A percentile compares a stretch with the other conserved stretches of the same genome.
Conservation (phyloP, 2,113 vertebrate genomes). For the Loxodonta africana region DNA sequence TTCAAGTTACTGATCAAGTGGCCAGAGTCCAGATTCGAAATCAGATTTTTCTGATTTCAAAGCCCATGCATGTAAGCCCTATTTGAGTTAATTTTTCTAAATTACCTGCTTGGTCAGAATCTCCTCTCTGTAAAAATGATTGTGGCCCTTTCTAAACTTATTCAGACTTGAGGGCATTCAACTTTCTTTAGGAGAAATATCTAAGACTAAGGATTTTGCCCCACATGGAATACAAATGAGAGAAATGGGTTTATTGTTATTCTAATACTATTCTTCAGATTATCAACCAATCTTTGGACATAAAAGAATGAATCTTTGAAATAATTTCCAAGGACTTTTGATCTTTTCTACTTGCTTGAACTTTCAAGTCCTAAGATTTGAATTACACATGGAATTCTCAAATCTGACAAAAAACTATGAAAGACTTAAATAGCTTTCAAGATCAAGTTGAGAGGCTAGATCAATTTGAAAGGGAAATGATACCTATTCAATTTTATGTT, state of each 20-base stretch:
- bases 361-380: slow-evolving; percentile 78
- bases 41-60: slow-evolving; percentile 10
- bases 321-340: slow-evolving; percentile 79
- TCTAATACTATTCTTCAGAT: slow-evolving; percentile 78
- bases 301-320: slow-evolving; percentile 78
- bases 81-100: neutral
- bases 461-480: slow-evolving; percentile 79
- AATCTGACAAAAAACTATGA: slow-evolving; percentile 79
- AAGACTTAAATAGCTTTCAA: slow-evolving; percentile 79
- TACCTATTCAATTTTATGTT: slow-evolving; percentile 67
- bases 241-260: slow-evolving; percentile 46
- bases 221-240: slow-evolving; percentile 55
- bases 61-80: neutral
- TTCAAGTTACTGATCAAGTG: neutral
- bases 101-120: neutral
- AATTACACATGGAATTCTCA: slow-evolving; percentile 76
- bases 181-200: neutral
- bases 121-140: neutral
- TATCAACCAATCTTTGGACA: slow-evolving; percentile 74
- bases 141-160: neutral
- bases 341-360: slow-evolving; percentile 75
- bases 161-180: neutral
- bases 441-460: slow-evolving; percentile 78
- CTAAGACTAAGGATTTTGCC: neutral
- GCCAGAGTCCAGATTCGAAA: slow-evolving; percentile 26